phyloP scores from a whole-genome alignment of 2,797 vertebrate genomes.

The Microctenopoma stevenorrisi region DNA sequence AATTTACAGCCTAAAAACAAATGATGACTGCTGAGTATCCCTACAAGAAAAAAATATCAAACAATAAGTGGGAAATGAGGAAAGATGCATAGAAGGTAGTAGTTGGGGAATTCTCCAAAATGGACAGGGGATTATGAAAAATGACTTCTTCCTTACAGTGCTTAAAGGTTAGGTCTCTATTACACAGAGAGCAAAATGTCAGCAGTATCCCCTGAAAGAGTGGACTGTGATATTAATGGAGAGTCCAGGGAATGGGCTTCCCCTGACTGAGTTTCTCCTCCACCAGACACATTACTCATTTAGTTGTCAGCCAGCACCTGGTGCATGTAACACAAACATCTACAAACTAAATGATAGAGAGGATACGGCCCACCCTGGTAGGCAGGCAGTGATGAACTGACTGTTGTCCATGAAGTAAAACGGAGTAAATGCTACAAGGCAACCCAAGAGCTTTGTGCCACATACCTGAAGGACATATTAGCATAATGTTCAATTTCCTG shows the following conservation, averaged over 20 bases:
- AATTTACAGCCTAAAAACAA: conserved; percentile 37
- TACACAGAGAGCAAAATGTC: conserved; percentile 87
- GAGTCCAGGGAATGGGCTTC: conserved; percentile 81
- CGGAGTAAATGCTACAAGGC: conserved; percentile 57
- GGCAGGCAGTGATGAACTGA: conserved; percentile 61
- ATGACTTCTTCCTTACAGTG: conserved; percentile 86
- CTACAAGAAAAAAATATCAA: conserved; percentile 38
- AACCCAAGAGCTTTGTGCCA: conserved; percentile 55
- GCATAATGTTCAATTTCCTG: conserved; percentile 68
- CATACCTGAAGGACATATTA: conserved; percentile 61
- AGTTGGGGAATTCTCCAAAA: conserved; percentile 71
- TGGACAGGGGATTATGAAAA: conserved; percentile 91
- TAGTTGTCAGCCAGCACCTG: conserved; percentile 82
- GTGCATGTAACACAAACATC: conserved; percentile 77
- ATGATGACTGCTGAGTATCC: conserved; percentile 47
- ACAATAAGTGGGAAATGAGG: conserved; percentile 62
- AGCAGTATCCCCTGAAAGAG: conserved; percentile 81
- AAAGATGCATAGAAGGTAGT: conserved; percentile 69
- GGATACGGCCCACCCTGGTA: conserved; percentile 69
- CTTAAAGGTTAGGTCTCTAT: conserved; percentile 95
- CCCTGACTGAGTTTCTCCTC: conserved; percentile 78
- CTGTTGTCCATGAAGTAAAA: conserved; percentile 62
- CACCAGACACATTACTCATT: conserved; percentile 83
- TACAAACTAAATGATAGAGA: conserved; percentile 80
- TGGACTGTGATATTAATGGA: conserved; percentile 85